These are phyloP conservation scores for Python bivittatus DNA, from an alignment of 2,113 vertebrate genomes.

Conservation along the genomic window DNA sequence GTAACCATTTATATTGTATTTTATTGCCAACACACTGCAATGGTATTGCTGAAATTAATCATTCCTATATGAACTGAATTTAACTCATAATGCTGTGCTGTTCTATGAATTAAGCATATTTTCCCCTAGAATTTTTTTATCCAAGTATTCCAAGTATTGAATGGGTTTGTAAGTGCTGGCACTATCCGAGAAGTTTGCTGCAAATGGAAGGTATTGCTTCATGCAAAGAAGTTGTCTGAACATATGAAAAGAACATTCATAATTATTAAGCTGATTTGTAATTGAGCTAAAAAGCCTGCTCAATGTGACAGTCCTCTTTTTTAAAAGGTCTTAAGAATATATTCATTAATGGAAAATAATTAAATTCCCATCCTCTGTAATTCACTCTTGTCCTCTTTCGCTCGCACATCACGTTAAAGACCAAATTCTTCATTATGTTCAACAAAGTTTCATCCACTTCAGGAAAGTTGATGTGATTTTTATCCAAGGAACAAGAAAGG, in stretches of 20 bases:
- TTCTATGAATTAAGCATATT: background rate
- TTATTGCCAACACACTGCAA: background rate
- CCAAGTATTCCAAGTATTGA: background rate
- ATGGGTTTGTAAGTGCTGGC: background rate
- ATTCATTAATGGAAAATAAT: background rate
- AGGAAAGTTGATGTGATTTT: background rate
- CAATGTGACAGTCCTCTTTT: background rate
- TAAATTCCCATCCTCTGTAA: background rate
- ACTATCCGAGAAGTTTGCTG: background rate
- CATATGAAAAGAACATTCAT: background rate
- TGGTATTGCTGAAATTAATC: background rate
- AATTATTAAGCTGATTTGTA: background rate
- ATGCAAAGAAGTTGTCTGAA: background rate
- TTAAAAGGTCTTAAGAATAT: background rate
- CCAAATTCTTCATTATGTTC: background rate
- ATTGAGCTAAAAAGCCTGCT: background rate
- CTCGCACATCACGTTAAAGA: background rate
- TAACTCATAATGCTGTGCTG: background rate
- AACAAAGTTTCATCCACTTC: constrained; percentile 13
- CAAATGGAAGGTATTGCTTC: background rate
- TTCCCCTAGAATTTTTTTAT: background rate
- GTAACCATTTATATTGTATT: background rate
- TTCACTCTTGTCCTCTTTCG: background rate
- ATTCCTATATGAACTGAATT: background rate
- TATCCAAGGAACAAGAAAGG: background rate